These are phyloP conservation scores for Porites evermanni DNA, from an alignment of 92 coral and sea anemone genomes.

Conservation along the genomic window DNA sequence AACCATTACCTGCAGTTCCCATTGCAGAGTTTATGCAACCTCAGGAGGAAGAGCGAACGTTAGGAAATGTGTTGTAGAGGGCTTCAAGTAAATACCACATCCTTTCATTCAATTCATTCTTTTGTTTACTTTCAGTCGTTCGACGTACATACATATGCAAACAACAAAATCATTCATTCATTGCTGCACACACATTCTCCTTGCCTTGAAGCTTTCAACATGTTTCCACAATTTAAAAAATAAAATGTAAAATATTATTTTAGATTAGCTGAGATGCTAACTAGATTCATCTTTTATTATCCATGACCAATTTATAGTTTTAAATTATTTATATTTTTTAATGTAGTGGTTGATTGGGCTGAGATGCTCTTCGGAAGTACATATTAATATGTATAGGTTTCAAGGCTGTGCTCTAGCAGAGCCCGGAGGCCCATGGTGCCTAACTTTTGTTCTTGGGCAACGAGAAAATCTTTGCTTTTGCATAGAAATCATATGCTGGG, in stretches of 20 bases:
- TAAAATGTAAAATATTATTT: no score
- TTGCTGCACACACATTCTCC: constrained; percentile 4
- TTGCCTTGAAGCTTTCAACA: constrained; percentile 23
- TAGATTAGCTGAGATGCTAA: not conserved
- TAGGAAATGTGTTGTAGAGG: constrained; percentile 34
- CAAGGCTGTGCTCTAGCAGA: no score
- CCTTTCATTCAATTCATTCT: constrained; percentile 15
- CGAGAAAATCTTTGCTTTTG: no score
- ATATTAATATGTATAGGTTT: no score
- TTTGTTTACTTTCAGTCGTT: constrained; percentile 19
- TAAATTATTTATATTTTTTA: no score
- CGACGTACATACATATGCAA: constrained; percentile 25
- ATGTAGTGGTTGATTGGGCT: no score
- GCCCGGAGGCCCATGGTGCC: no score
- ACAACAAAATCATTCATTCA: constrained; percentile 40
- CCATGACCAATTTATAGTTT: no score
- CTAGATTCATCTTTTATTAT: no score
- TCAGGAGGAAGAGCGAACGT: constrained; percentile 66
- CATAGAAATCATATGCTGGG: no score
- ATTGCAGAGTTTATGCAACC: constrained; percentile 76
- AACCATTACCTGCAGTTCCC: constrained; percentile 72
- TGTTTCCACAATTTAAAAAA: constrained; percentile 19
- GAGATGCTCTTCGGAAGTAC: no score
- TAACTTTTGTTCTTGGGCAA: no score
- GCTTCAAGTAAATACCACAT: constrained; percentile 27